Base-by-base conservation (phyloP, 2,113 vertebrate genomes). In the Bujurquina vittata region DNA sequence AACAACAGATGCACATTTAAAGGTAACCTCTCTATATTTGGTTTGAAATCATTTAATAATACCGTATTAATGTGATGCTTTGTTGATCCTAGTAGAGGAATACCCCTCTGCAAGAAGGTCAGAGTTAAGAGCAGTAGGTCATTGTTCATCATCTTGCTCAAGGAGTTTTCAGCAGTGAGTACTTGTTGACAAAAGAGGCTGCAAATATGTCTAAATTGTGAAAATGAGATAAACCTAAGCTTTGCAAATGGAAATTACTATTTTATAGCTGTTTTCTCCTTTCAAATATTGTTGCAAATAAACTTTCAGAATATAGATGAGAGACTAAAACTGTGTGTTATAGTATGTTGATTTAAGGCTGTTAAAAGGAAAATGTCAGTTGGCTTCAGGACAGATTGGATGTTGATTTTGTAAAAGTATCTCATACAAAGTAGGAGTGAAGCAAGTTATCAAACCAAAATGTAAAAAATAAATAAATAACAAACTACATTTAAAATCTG, bases 51-150 rank as follows among this genome's bases (percentile, higher is more conserved):
- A 52, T 10, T 59, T 55, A 37, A 46, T 61, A 57, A 62, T 46
- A 35, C 23, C 7, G 14, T 67, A 73, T 31, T 11, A 73, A n/a
- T 73, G 60, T 35, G 12, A 40, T n/a, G 8, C 4, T 55, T 73
- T 55, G 52, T 80, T 35, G 23, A 69, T 63, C 63, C 4, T 3
- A 10, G 55, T 7, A 12, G 15, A 79, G 17, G 43, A 72, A n/a
- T 20, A 29, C 4, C 57, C 12, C 10, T 20, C 6, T 57, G 15
- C 5, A 52, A 11, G 8, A 57, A 46, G 58, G 22, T 79, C 67
- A 75, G 18, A 61, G 76, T 61, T 85, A 55, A 49, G 65, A 67
- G 43, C 72, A 65, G 56, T 43, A 60, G 56, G 55, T 75, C 20
- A 2, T 22, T 72, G 7, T 76, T 77, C 22, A 49, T 31, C 22